Base-by-base conservation (phyloP, 2,113 vertebrate genomes). In the Gavia stellata region DNA sequence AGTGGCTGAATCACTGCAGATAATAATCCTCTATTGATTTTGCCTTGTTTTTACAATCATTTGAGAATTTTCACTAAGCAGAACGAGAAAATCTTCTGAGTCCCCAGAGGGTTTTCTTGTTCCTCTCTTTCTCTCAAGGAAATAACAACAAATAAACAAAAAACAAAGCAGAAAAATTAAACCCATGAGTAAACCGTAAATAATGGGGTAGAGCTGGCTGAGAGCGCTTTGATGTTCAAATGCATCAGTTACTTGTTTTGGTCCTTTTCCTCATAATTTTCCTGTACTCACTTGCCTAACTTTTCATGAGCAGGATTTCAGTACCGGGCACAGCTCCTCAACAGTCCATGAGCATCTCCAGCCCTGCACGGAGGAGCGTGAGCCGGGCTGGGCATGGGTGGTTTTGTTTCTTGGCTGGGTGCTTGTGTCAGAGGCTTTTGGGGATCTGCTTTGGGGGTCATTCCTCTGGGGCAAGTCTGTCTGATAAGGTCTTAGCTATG, bases 211-310 rank as follows among this genome's bases (percentile, higher is more conserved):
- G 56, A 82, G 81, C 68, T 79, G 91, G 18, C 74, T 88, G 90
- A 80, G 71, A 87, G 42, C 21, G 18, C 94, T 95, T 96, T 97
- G 96, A 97, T 97, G 89, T 93, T 93, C 50, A 79, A 88, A 87
- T 55, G n/a, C 45, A 28, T 23, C 53, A 23, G 36, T 77, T 79
- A 13, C 53, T 93, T 50, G 34, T 36, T 93, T 74, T 78, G 38
- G 45, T 80, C 61, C 70, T 90, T 84, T 81, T 62, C 42, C 42
- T 77, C 63, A 19, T 4, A 23, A n/a, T 83, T 94, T 82, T 55
- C 14, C 62, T 47, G 28, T 20, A 3, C 14, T 59, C 24, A 7
- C 52, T 94, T 65, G n/a, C 40, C 52, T 56, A 58, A 78, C 67
- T 78, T 92, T 40, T 21, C n/a, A 3, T 4, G n/a, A 47, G 55